These are phyloP conservation scores for Hypanus sabinus DNA, from an alignment of 2,113 vertebrate species.

Conservation along the genomic window DNA sequence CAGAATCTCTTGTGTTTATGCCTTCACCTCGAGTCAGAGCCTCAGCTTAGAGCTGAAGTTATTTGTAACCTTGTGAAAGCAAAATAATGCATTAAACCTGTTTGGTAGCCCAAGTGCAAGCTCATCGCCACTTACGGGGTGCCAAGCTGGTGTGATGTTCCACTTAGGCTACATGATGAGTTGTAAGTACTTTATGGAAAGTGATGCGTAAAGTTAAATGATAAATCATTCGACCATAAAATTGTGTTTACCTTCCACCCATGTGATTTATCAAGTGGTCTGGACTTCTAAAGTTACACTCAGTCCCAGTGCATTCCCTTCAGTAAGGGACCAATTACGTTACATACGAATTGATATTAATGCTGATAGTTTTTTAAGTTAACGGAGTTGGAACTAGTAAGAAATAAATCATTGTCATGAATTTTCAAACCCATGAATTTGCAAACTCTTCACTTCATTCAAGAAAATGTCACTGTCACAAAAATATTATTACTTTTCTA, in stretches of 20 bases:
- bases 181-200: conserved; percentile 8
- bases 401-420: neutral
- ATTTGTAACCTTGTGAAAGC: neutral
- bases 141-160: neutral
- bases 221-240: conserved; percentile 4
- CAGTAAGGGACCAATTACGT: neutral
- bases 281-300: neutral
- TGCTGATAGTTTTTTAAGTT: neutral
- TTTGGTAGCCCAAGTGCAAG: neutral
- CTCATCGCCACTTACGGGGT: conserved; percentile 2
- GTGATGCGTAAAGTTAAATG: conserved; percentile 27
- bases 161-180: neutral
- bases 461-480: neutral
- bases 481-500: neutral
- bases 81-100: conserved; percentile 24
- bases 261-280: conserved; percentile 32
- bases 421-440: neutral
- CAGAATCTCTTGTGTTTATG: too few species aligned
- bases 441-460: neutral
- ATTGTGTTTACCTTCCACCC: conserved; percentile 34
- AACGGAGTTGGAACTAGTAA: neutral
- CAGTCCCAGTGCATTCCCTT: neutral
- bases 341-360: conserved; percentile 34
- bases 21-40: too few species aligned
- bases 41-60: neutral